Evolutionary conservation across 1,140 invertebrate genomes (phyloP).

Genomic region (Papilio machaon): DNA sequence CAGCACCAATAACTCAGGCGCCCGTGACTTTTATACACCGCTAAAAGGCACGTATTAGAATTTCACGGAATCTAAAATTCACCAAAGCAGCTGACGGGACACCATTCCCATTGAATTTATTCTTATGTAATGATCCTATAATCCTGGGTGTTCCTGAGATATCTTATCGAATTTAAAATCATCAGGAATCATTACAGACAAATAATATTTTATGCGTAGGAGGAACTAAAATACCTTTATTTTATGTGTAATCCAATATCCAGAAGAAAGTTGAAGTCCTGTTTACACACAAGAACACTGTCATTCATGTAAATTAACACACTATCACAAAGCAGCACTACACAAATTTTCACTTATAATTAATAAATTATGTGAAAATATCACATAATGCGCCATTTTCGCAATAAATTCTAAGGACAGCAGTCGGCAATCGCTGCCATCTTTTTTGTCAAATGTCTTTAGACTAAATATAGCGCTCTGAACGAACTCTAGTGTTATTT

Average conservation of each 20-base stretch:
- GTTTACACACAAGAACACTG: slow-evolving; percentile 77
- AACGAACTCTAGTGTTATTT: slow-evolving; percentile 82
- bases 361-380: slow-evolving; percentile 79
- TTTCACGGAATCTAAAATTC: slow-evolving; percentile 57
- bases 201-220: slow-evolving; percentile 71
- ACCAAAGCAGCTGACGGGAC: slow-evolving; percentile 46
- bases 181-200: slow-evolving; percentile 43
- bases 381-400: slow-evolving; percentile 82
- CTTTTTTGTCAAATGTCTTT: slow-evolving; percentile 82
- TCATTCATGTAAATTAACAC: slow-evolving; percentile 76
- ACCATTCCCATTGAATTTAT: slow-evolving; percentile 50
- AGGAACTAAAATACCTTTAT: slow-evolving; percentile 77
- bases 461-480: slow-evolving; percentile 80
- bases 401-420: slow-evolving; percentile 77
- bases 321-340: slow-evolving; percentile 79
- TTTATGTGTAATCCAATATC: slow-evolving; percentile 82
- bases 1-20: slow-evolving; percentile 55
- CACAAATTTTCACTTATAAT: slow-evolving; percentile 80
- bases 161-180: slow-evolving; percentile 3
- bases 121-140: slow-evolving; percentile 72
- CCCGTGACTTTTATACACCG: slow-evolving; percentile 48
- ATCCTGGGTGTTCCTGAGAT: neutral
- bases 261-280: slow-evolving; percentile 76
- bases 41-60: slow-evolving; percentile 53
- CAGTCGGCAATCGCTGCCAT: slow-evolving; percentile 80